phyloP scores from a whole-genome alignment of 2,888 invertebrate species.

The Pristionchus mayeri region DNA sequence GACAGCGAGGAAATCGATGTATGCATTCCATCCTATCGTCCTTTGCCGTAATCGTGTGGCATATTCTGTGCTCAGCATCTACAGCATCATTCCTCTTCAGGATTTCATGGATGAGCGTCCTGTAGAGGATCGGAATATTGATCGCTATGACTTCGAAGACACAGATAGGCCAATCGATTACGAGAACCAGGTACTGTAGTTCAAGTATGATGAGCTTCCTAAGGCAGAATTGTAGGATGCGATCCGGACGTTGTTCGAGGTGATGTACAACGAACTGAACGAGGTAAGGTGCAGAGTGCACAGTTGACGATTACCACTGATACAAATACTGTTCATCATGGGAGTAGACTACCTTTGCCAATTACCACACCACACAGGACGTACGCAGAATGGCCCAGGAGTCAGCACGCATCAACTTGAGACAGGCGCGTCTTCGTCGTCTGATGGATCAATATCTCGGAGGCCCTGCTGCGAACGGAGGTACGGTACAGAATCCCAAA shows the following conservation, averaged over 20 bases:
- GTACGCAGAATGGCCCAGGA: conserved; percentile 20
- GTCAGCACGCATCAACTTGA: conserved; percentile 25
- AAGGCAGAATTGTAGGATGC: conserved; percentile 20
- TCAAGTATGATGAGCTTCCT: background rate
- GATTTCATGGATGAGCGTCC: conserved; percentile 7
- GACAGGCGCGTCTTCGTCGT: background rate
- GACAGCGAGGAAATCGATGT: conserved; percentile 45
- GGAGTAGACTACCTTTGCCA: background rate
- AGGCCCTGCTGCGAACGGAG: conserved; percentile 47
- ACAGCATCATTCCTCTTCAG: background rate
- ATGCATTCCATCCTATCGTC: too few species aligned
- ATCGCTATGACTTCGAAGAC: conserved; percentile 26
- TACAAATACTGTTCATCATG: background rate
- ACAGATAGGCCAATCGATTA: conserved; percentile 28
- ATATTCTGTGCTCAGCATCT: background rate
- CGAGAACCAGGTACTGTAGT: conserved; percentile 20
- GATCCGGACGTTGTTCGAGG: conserved; percentile 40
- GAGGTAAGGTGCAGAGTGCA: too few species aligned
- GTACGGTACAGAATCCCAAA: conserved; percentile 10
- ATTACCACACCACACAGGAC: background rate
- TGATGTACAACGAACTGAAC: conserved; percentile 48
- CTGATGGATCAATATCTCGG: conserved; percentile 46
- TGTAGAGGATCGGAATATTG: conserved; percentile 13
- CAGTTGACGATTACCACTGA: background rate
- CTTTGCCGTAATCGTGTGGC: background rate